These are phyloP conservation scores for Crematogaster levior DNA, from an alignment of 2,888 invertebrate genomes.

Conservation along the genomic window DNA sequence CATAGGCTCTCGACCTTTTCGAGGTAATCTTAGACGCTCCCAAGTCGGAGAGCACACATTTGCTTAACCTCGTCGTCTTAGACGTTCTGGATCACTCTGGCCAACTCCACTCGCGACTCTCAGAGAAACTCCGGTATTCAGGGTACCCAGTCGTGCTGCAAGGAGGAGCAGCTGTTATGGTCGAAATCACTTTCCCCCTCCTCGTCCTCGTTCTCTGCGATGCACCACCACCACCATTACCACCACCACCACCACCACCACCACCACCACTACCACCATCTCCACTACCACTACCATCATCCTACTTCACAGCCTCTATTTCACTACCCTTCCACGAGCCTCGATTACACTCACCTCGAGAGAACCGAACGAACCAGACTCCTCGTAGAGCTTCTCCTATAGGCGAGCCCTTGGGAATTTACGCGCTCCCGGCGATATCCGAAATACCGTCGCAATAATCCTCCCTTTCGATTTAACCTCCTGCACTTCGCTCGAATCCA, in stretches of 20 bases:
- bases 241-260: too few species aligned
- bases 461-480: slow-evolving; percentile 65
- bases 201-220: slow-evolving; percentile 51
- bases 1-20: slow-evolving; percentile 69
- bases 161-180: slow-evolving; percentile 76
- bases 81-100: slow-evolving; percentile 68
- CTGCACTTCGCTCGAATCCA: slow-evolving; percentile 48
- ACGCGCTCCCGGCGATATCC: slow-evolving; percentile 65
- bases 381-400: background rate
- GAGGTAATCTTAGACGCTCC: slow-evolving; percentile 66
- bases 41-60: slow-evolving; percentile 67
- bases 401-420: slow-evolving; percentile 64
- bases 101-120: slow-evolving; percentile 61
- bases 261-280: background rate
- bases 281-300: background rate
- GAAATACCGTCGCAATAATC: slow-evolving; percentile 70
- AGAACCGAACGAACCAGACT: slow-evolving; percentile 43
- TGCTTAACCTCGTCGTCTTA: slow-evolving; percentile 72
- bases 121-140: slow-evolving; percentile 68
- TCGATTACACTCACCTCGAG: slow-evolving; percentile 66
- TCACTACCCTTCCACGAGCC: slow-evolving; percentile 63
- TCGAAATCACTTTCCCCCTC: slow-evolving; percentile 76
- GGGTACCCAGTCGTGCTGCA: slow-evolving; percentile 65
- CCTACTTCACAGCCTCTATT: slow-evolving; percentile 63
- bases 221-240: slow-evolving; percentile 18